Evolutionary conservation across 2,797 vertebrate genomes (phyloP), one percentile per base, ranked within the genome.

Genomic region (Trematomus bernacchii): DNA sequence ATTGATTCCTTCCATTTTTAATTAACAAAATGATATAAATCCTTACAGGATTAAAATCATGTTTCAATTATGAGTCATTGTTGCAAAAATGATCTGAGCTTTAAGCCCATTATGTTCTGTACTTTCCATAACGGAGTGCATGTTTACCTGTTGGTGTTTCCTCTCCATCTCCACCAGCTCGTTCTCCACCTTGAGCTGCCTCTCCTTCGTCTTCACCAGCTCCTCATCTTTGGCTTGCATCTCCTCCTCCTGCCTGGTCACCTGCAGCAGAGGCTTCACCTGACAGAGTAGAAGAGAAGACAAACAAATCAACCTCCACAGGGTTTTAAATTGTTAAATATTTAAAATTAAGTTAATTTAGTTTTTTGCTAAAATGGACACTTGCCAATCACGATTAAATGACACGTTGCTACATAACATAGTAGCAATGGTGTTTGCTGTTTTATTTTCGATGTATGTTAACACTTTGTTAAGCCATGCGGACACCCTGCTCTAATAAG

Each of bases 231-330:
- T 99, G 82, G 98, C 97, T 89, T 96, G 97, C 75, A 99, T 95
- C 73, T 99, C 98, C 76, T 99, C 98, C 71, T 99, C 98, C 82
- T 99, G 98, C 67, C 98, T 96, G 69, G 98, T 99, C 52, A 99
- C 98, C 87, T 99, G 98, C 16, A 99, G 96, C 71, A 99, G 95
- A 16, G 98, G 98, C 85, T 99, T 99, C 87, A 99, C 98, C 98
- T 99, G 79, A 50, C 77, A 61, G 43, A 63, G 33, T 9, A 37
- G 0, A 23, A 0, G 46, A 53, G 2, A 13, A 14, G 40, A 42
- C 0, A 18, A 44, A 42, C 0, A 14, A 27, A 27, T 55, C 2
- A 60, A 13, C 0, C 10, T n/a, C 54, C 18, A 8, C 5, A 27
- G n/a, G 23, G 13, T 57, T 54, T 33, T 27, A 5, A 27, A 27